Base-by-base conservation (phyloP, 1,140 invertebrate genomes). In the Brachionus paranguensis region DNA sequence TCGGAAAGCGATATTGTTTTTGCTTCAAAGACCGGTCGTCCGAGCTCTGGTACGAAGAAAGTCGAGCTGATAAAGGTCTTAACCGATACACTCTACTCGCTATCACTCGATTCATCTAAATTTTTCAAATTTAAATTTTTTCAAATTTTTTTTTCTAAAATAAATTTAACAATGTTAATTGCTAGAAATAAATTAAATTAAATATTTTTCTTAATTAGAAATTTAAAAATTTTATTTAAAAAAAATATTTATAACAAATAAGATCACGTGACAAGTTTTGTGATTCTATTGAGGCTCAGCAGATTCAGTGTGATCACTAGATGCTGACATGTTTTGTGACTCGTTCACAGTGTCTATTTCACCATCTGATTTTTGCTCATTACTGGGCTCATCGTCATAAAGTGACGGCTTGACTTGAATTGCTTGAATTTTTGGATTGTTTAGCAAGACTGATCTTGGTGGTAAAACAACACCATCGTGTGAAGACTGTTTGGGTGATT, bases 1-100 rank as follows among this genome's bases (percentile, higher is more conserved):
- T 81, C 2, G 78, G 78, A 81, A 81, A 81, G n/a, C 60, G 55
- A 20, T 33, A 24, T 64, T 81, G 78, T 37, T 81, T 81, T 45
- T 33, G 20, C 37, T 37, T 41, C 11, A 81, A 47, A 7, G 33
- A 45, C 24, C 78, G 50, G 33, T 81, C 78, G 14, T 64, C 53
- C 17, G 78, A 81, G 29, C 50, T 43, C 41, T 81, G 78, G 24
- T 81, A 81, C 2, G 37, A 76, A 4, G 72, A 50, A 5, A 41
- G 43, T 41, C 68, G 68, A 72, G 68, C 29, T 72, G 68, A n/a
- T 20, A 72, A 72, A 10, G 68, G 68, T 41, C 68, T 45, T 33
- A 72, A 47, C 4, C 3, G 0, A 43, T 3, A 41, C 7, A 43
- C 33, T 43, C 68, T 72, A 45, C n/a, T 20, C 1, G 37, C 17